Percentiles rank a stretch among this genome's conserved stretches.
phyloP scores from a whole-genome alignment of 2,797 vertebrate genomes.

The Acipenser transmontanus region DNA sequence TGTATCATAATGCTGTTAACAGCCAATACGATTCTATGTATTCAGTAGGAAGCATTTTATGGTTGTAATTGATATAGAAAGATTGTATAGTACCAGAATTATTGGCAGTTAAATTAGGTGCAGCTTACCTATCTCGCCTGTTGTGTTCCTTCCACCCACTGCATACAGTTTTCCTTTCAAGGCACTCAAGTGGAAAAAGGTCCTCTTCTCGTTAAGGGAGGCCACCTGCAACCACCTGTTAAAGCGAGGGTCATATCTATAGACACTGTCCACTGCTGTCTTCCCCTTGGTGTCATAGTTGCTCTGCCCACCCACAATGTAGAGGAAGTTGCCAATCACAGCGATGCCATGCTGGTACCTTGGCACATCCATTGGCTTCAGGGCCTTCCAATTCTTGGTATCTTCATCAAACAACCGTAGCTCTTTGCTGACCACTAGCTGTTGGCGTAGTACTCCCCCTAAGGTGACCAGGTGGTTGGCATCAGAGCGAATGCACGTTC shows the following conservation, averaged over 20 bases:
- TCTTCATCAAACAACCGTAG: constrained; percentile 61
- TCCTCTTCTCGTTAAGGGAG: constrained; percentile 67
- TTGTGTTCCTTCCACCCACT: constrained; percentile 63
- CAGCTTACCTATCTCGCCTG: constrained; percentile 64
- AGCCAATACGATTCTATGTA: too few relatives aligned
- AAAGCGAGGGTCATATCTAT: constrained; percentile 69
- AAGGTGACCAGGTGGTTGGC: constrained; percentile 60
- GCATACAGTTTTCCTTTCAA: constrained; percentile 64
- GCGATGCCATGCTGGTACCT: constrained; percentile 72
- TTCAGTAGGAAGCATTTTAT: not conserved
- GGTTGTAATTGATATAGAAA: not conserved
- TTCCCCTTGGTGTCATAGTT: constrained; percentile 76
- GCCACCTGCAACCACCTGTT: constrained; percentile 69
- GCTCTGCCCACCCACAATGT: constrained; percentile 72
- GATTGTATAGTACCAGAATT: too few relatives aligned
- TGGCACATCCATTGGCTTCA: constrained; percentile 65
- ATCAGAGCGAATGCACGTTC: constrained; percentile 64
- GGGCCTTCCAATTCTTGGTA: constrained; percentile 50
- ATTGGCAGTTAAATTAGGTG: too few relatives aligned
- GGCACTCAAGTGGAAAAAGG: constrained; percentile 70
- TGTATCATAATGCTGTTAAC: too few relatives aligned
- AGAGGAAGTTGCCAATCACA: constrained; percentile 66
- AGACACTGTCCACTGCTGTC: constrained; percentile 68
- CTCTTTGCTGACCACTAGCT: constrained; percentile 69
- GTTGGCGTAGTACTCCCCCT: constrained; percentile 71